Percentiles rank a stretch among this genome's conserved stretches.
Evolutionary conservation across 2,797 vertebrate species (phyloP).

Genomic region (Mycteria americana): DNA sequence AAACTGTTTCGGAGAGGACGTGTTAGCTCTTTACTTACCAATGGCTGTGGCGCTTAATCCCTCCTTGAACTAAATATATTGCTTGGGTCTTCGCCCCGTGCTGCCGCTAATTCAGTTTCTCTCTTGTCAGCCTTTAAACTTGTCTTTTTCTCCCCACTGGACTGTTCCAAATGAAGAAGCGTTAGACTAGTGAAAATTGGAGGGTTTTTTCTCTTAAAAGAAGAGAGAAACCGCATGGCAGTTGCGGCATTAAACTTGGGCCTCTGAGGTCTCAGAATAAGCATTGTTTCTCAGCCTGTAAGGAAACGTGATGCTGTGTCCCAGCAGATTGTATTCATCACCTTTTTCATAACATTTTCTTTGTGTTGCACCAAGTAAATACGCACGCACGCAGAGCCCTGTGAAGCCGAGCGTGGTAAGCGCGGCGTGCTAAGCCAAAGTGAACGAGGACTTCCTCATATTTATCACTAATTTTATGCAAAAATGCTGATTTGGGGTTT

Average conservation of each 20-base stretch:
- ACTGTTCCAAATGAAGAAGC: not conserved
- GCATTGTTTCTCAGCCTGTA: not conserved
- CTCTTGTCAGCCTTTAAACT: not conserved
- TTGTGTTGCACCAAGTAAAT: not conserved
- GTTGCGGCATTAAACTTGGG: not conserved
- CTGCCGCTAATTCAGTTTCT: not conserved
- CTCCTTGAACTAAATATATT: not conserved
- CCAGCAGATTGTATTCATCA: not conserved
- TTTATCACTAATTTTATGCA: not conserved
- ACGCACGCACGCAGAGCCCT: not conserved
- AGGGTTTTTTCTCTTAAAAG: not conserved
- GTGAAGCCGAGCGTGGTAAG: not conserved
- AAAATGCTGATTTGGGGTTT: not conserved
- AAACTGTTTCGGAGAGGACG: not conserved
- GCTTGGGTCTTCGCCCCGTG: not conserved
- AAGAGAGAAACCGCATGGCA: not conserved
- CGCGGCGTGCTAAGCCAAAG: not conserved
- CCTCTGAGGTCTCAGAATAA: not conserved
- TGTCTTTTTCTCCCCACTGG: too few relatives aligned
- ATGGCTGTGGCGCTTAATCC: not conserved
- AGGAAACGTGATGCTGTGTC: not conserved
- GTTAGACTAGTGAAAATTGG: not conserved
- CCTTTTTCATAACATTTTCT: not conserved
- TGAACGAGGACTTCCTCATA: not conserved
- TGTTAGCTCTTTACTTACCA: not conserved